phyloP scores from a whole-genome alignment of 2,888 invertebrate species.

The Lasioglossum lativentre region DNA sequence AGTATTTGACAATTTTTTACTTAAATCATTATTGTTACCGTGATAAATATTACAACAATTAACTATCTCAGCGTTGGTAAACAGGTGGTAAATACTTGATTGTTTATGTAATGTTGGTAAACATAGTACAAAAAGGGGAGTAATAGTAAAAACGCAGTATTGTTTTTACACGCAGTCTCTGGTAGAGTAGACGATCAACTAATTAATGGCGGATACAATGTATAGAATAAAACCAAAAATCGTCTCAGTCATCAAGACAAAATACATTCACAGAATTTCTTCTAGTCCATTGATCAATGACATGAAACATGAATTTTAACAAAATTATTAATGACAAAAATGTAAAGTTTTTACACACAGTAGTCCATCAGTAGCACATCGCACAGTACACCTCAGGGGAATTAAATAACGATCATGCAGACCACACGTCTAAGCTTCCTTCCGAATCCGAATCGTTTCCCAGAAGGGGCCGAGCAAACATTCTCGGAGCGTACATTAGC shows the following conservation, averaged over 20 bases:
- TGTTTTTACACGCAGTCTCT: neutral
- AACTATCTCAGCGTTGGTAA: no score
- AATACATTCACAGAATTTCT: neutral
- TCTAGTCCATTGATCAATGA: no score
- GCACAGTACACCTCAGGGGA: neutral
- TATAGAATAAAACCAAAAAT: neutral
- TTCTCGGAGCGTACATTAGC: neutral
- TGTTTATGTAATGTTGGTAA: neutral
- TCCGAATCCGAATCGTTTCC: no score
- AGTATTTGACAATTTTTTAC: no score
- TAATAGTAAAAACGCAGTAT: no score
- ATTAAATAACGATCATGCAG: neutral
- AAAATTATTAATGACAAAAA: neutral
- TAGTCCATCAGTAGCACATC: no score
- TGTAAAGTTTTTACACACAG: neutral
- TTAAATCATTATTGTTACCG: no score
- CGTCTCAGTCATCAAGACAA: neutral
- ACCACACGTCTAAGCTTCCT: neutral
- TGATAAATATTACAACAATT: no score
- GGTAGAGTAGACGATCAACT: neutral
- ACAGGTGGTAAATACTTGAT: neutral
- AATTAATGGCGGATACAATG: neutral
- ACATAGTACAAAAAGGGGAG: no score
- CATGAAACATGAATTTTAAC: neutral
- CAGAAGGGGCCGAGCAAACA: neutral